Percentiles rank a stretch among this genome's conserved stretches.
phyloP scores from a whole-genome alignment of 2,113 vertebrate species.

The Felis catus region F.catus_Fca126_mat1.0 CM031412.1:137775001-137775500 shows the following conservation, averaged over 20 bases:
- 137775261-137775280: not conserved
- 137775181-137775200: not conserved
- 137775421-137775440: not conserved
- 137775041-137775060: not conserved
- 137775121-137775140: not conserved
- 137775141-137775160: not conserved
- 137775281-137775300: not conserved
- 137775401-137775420: not conserved
- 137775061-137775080: not conserved
- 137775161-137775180: not conserved
- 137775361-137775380: not conserved
- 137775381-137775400: not conserved
- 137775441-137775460: not conserved
- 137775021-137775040: not conserved
- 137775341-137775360: not conserved
- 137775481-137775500: not conserved
- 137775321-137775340: not conserved
- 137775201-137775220: not conserved
- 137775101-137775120: not conserved
- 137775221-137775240: not conserved
- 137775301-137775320: not conserved
- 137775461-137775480: not conserved
- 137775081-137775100: not conserved
- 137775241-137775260: not conserved
- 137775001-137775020: not conserved